Conservation (phyloP, 2,888 invertebrate genomes). For the Mamestra brassicae region DNA sequence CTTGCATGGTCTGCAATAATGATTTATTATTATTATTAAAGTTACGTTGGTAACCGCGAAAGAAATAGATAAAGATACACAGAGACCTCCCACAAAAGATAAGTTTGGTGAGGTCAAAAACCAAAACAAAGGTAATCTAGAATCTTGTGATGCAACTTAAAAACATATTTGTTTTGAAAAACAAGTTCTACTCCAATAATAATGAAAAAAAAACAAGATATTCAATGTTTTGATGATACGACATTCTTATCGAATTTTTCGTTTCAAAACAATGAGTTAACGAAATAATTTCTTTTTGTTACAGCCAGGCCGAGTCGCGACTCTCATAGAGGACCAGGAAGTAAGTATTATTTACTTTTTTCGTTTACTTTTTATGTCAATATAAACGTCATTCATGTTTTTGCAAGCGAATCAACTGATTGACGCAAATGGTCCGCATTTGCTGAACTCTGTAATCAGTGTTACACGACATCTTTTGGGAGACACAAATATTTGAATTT, state of each 20-base stretch:
- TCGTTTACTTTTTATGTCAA: constrained; percentile 20
- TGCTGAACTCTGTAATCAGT: background rate
- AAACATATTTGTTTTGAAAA: constrained; percentile 21
- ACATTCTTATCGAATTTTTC: constrained; percentile 9
- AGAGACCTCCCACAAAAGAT: background rate
- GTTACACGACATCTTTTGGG: background rate
- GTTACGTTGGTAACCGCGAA: constrained; percentile 1
- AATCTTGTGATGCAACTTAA: constrained; percentile 3
- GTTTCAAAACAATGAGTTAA: constrained; percentile 45
- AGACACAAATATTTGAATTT: background rate
- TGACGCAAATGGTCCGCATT: background rate
- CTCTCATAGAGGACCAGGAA: constrained; percentile 95
- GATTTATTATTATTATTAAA: background rate
- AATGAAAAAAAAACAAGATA: constrained; percentile 21
- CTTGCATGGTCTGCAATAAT: too few relatives aligned
- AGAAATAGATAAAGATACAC: background rate
- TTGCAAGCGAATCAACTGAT: background rate
- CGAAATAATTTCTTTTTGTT: constrained; percentile 80
- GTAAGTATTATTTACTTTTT: constrained; percentile 88
- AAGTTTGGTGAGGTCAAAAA: constrained; percentile 22
- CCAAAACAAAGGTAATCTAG: constrained; percentile 3
- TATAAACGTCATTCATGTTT: constrained; percentile 6
- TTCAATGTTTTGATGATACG: constrained; percentile 33
- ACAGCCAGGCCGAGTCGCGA: constrained; percentile 98
- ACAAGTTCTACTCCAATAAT: constrained; percentile 10